Evolutionary conservation across 2,797 vertebrate species (phyloP), one percentile per base, ranked within the genome.

Genomic region (Labroides dimidiatus): DNA sequence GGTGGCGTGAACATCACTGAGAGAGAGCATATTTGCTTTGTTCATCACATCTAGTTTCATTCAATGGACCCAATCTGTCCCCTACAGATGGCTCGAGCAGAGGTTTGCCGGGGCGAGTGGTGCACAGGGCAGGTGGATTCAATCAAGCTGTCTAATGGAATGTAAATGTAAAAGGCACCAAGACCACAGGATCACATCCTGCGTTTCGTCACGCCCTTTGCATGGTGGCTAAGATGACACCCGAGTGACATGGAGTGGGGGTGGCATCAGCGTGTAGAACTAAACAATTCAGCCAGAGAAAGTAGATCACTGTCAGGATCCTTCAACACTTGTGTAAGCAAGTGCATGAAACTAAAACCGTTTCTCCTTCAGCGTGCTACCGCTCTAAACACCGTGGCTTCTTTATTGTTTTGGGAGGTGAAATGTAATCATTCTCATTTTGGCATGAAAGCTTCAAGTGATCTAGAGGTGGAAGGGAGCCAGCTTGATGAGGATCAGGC

Each of bases 121-220:
- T 76, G 72, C 82, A 63, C 37, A 57, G 84, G 86, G 75, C 88
- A 89, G 88, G 86, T 90, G 90, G 89, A 89, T 87, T 87, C 89
- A 88, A 89, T 92, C 90, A 88, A 80, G 66, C 80, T 65, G 30
- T 87, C 81, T 87, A 92, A 91, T 90, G 87, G 82, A 87, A 92
- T 89, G 87, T 91, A 90, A 90, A 91, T 88, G 84, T 82, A 73
- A 81, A 75, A 76, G 71, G 68, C 75, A 60, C 64, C 57, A 48
- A 65, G 78, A 84, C 69, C 52, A 67, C 47, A 63, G 51, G 71
- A 84, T 84, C 79, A 73, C 74, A 53, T 72, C 72, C 77, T 81
- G 78, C 66, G 20, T 77, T 86, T 82, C 88, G 81, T 84, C 77
- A 69, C 75, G 74, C 67, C 71, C 72, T 77, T 73, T 47, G 17